A percentile compares a stretch with the other conserved stretches of the same genome.
Conservation (phyloP, 2,113 vertebrate species). For the Pogona vitticeps region DNA sequence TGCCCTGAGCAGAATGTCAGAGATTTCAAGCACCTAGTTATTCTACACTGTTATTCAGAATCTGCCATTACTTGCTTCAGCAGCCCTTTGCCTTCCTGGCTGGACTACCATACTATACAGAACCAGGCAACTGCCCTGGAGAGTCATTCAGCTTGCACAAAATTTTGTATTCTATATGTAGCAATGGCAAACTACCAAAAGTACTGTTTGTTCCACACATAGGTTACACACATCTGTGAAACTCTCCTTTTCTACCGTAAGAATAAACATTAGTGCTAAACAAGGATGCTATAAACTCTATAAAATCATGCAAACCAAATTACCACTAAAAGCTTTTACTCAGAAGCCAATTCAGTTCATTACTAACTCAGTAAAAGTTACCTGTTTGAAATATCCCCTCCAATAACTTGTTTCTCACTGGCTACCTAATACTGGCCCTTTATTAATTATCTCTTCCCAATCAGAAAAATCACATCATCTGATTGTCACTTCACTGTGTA, state of each 20-base stretch:
- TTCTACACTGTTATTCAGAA: background rate
- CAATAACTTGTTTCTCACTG: background rate
- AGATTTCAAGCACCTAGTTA: background rate
- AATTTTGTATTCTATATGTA: background rate
- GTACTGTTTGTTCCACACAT: background rate
- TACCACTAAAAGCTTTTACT: background rate
- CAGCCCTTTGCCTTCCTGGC: background rate
- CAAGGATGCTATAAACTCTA: too few species aligned
- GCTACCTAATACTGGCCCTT: background rate
- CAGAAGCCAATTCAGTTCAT: background rate
- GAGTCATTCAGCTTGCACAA: background rate
- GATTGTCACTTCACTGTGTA: background rate
- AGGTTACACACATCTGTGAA: background rate
- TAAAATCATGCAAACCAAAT: too few species aligned
- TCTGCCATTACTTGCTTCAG: background rate
- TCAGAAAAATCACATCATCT: background rate
- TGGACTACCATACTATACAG: background rate
- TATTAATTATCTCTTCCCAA: background rate
- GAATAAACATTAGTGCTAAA: background rate
- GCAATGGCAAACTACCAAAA: background rate
- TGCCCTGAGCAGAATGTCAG: constrained; percentile 1
- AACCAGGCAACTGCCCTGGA: background rate
- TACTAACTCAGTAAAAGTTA: background rate
- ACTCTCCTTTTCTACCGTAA: background rate
- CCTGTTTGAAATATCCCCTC: constrained; percentile 9